Evolutionary conservation across 2,797 vertebrate genomes (phyloP).

Genomic region (Hydrolagus colliei): DNA sequence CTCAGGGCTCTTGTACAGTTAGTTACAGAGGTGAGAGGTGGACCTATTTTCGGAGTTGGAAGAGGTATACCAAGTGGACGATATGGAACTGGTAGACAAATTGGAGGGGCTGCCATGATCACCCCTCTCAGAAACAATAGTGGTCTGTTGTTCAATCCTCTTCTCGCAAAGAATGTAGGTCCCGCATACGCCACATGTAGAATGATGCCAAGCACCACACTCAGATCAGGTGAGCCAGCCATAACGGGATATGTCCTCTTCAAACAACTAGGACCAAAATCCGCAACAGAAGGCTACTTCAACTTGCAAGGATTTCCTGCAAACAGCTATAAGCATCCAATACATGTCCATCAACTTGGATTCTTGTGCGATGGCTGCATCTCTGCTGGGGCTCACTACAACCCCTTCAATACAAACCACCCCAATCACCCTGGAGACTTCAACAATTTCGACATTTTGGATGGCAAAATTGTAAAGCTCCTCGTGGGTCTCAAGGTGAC

Average conservation of each 20-base stretch:
- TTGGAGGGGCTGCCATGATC: too few relatives aligned
- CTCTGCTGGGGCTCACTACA: conserved; percentile 77
- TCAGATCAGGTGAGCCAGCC: conserved; percentile 54
- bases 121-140: too few relatives aligned
- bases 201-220: conserved; percentile 66
- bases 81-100: too few relatives aligned
- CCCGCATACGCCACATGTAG: conserved; percentile 47
- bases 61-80: too few relatives aligned
- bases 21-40: too few relatives aligned
- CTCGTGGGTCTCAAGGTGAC: conserved; percentile 52
- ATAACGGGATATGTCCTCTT: conserved; percentile 72
- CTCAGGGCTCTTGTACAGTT: too few relatives aligned
- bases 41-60: too few relatives aligned
- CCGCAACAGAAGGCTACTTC: conserved; percentile 61
- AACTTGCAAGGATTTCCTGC: conserved; percentile 62
- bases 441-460: conserved; percentile 72
- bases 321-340: conserved; percentile 47
- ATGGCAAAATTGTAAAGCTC: conserved; percentile 58
- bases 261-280: conserved; percentile 58
- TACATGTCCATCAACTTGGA: conserved; percentile 84
- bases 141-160: too few relatives aligned
- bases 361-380: conserved; percentile 75
- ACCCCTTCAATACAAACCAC: conserved; percentile 65
- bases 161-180: not conserved
- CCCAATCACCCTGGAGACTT: conserved; percentile 85